Percentiles rank a stretch among this genome's conserved stretches.
These are phyloP conservation scores for Lipophrys pholis DNA, from an alignment of 2,113 vertebrate genomes.

Conservation along the genomic window DNA sequence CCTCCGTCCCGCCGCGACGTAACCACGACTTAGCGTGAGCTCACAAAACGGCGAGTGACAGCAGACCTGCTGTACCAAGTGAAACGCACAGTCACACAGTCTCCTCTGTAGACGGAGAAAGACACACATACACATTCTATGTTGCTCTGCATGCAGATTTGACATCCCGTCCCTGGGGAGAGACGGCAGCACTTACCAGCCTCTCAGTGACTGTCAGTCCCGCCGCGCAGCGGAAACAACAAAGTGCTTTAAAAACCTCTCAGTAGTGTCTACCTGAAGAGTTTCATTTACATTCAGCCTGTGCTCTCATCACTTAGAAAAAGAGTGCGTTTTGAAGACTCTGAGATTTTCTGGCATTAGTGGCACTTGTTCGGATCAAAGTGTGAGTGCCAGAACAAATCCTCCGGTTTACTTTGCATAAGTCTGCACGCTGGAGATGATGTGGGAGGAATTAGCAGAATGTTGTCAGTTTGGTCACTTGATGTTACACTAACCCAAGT, in stretches of 20 bases:
- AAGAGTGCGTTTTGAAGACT: not conserved
- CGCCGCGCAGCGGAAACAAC: constrained; percentile 45
- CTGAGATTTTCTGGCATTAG: constrained; percentile 6
- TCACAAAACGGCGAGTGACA: constrained; percentile 65
- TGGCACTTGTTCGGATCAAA: not conserved
- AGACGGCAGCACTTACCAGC: constrained; percentile 46
- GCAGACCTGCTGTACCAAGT: constrained; percentile 54
- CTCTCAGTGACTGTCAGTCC: constrained; percentile 42
- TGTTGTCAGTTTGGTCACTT: not conserved
- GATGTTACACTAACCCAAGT: not conserved
- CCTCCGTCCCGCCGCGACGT: constrained; percentile 27
- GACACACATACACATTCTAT: constrained; percentile 15
- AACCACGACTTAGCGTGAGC: constrained; percentile 44
- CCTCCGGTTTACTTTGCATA: not conserved
- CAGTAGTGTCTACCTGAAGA: not conserved
- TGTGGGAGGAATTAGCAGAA: not conserved
- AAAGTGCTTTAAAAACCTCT: constrained; percentile 24
- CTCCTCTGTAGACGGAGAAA: constrained; percentile 29
- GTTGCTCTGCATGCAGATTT: constrained; percentile 34
- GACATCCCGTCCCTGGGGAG: constrained; percentile 48
- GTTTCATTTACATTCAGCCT: constrained; percentile 26
- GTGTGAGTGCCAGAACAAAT: constrained; percentile 4
- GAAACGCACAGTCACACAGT: too few species aligned
- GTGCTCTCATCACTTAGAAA: not conserved
- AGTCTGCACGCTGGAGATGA: not conserved